Evolutionary conservation across 2,797 vertebrate genomes (phyloP).

Genomic region (Arctocebus calabarensis): DNA sequence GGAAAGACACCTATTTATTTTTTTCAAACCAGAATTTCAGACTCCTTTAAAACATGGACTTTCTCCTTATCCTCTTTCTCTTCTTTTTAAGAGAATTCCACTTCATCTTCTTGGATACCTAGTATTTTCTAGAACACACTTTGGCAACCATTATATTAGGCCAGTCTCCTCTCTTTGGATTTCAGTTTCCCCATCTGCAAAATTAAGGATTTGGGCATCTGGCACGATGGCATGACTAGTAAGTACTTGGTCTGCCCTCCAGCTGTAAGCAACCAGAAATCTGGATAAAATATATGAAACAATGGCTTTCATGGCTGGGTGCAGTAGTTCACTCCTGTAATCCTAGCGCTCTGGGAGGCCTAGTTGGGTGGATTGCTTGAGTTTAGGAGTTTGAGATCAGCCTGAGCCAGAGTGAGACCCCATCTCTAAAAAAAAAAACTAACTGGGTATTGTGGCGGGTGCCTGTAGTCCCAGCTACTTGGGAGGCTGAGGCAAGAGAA

Average conservation of each 20-base stretch:
- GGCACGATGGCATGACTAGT: not conserved
- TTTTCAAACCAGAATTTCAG: constrained; percentile 37
- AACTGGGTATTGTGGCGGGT: too few species aligned
- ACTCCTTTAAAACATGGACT: not conserved
- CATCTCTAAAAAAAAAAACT: too few species aligned
- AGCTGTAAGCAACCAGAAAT: not conserved
- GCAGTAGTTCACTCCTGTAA: too few species aligned
- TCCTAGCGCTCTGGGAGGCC: too few species aligned
- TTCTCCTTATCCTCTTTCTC: not conserved
- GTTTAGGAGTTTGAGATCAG: too few species aligned
- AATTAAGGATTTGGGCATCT: not conserved
- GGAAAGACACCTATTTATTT: constrained; percentile 3
- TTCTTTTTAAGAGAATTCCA: not conserved
- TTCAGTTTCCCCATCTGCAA: not conserved
- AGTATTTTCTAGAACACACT: not conserved
- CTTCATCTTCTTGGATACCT: not conserved
- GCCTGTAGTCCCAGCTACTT: too few species aligned
- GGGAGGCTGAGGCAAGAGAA: too few species aligned
- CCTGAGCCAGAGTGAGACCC: too few species aligned
- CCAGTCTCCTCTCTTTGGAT: not conserved
- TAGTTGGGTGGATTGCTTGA: too few species aligned
- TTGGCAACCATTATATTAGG: not conserved
- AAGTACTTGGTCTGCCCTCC: not conserved
- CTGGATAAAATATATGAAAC: not conserved
- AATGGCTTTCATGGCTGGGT: not conserved